These are phyloP conservation scores for Rhynchomys soricoides DNA, from an alignment of 2,113 vertebrate genomes.

Conservation along the genomic window DNA sequence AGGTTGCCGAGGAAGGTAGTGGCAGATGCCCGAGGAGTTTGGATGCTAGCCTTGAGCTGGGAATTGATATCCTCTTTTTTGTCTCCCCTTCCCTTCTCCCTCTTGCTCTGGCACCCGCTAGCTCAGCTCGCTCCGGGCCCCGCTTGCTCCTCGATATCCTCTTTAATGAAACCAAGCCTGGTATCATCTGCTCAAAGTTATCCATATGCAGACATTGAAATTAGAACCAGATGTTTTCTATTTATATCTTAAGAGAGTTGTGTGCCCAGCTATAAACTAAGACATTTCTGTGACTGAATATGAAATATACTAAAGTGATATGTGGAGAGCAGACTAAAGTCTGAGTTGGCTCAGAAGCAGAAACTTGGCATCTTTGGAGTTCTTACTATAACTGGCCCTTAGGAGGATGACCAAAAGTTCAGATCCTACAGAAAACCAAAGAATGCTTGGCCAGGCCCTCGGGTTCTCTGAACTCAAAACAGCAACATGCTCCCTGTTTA, in stretches of 20 bases:
- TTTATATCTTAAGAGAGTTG: background rate
- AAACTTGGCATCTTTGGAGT: conserved; percentile 13
- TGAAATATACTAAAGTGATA: background rate
- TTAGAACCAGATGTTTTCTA: background rate
- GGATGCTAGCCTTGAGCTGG: background rate
- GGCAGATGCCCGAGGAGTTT: background rate
- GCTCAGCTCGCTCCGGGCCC: too few relatives aligned
- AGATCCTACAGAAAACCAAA: background rate
- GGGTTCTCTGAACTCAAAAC: background rate
- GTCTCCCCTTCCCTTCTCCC: too few relatives aligned
- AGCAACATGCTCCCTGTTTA: background rate
- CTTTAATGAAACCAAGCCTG: conserved; percentile 7
- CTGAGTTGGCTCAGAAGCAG: background rate
- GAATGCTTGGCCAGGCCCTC: background rate
- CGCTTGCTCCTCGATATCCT: too few relatives aligned
- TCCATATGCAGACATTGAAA: background rate
- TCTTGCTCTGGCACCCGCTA: too few relatives aligned
- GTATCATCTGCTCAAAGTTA: background rate
- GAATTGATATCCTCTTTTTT: background rate
- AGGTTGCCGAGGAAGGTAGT: background rate
- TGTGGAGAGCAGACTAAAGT: background rate
- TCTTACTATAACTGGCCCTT: background rate
- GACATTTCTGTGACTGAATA: conserved; percentile 7
- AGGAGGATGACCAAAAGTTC: background rate
- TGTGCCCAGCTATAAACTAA: background rate